Base-by-base conservation (phyloP, 2,888 invertebrate genomes). In the Mellilla xanthometata region DNA sequence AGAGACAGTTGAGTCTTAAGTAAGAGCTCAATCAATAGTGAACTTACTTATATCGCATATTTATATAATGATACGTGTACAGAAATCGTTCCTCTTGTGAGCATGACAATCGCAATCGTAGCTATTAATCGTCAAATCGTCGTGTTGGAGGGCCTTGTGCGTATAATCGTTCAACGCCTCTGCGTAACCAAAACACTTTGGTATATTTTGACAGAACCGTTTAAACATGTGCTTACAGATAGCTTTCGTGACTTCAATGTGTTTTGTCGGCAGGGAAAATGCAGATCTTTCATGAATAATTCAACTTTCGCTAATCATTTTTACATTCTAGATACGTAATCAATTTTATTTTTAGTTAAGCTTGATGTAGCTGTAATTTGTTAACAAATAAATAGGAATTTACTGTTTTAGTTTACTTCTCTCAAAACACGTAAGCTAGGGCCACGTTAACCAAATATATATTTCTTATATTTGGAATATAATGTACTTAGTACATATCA, bases 211-310 rank as follows among this genome's bases (percentile, higher is more conserved):
- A 22, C 32, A 40, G 32, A 22, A 19, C 27, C 6, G 27, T 33
- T 32, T 11, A 40, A 33, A 33, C 32, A 34, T n/a, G 19, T 40
- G 32, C 40, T 40, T 28, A 33, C 40, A 31, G 12, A 40, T 19
- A 9, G 35, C n/a, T 27, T 24, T 6, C 15, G n/a, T 26, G 34
- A 11, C 9, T 8, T 36, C 27, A 12, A 11, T 28, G 19, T 3
- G 13, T 7, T 35, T 35, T 26, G 15, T 15, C 35, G 26, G 26
- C 10, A 5, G 10, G 26, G 15, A 19, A 19, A 19, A 19, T 19
- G n/a, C n/a, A n/a, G n/a, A n/a, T n/a, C n/a, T n/a, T n/a, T n/a
- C n/a, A n/a, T n/a, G n/a, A n/a, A n/a, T n/a, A n/a, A n/a, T n/a
- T n/a, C n/a, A n/a, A n/a, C n/a, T n/a, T n/a, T n/a, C n/a, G n/a